Evolutionary conservation across 2,113 vertebrate genomes (phyloP).

Genomic region (Campylorhamphus procurvoides): DNA sequence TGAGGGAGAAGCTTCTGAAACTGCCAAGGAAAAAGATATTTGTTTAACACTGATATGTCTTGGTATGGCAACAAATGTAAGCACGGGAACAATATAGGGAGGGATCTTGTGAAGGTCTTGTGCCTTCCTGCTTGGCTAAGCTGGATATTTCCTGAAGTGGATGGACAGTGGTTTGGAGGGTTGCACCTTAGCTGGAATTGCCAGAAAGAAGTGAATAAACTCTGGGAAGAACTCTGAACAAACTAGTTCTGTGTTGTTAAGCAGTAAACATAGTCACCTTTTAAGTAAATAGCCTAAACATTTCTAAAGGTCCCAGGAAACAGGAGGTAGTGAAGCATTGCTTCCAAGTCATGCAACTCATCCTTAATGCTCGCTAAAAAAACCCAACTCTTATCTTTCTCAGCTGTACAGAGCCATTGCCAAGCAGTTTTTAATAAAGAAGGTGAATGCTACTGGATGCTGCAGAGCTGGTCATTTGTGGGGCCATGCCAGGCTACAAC

Average conservation of each 20-base stretch:
- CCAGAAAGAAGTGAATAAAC: background rate
- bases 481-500: background rate
- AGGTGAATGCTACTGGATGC: background rate
- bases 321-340: background rate
- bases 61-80: background rate
- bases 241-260: background rate
- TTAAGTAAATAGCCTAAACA: background rate
- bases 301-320: background rate
- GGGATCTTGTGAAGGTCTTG: background rate
- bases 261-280: background rate
- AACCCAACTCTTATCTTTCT: background rate
- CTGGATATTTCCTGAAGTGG: background rate
- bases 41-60: background rate
- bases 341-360: background rate
- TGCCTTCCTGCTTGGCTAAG: background rate
- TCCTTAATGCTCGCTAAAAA: background rate
- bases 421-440: background rate
- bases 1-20: slow-evolving; percentile 1
- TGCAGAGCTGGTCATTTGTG: background rate
- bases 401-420: background rate
- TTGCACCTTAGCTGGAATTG: background rate
- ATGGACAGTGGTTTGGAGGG: background rate
- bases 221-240: background rate
- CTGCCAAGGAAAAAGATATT: background rate
- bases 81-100: background rate